A percentile compares a stretch with the other conserved stretches of the same genome.
Conservation (phyloP, 2,888 invertebrate genomes). For the Xylota sylvarum region DNA sequence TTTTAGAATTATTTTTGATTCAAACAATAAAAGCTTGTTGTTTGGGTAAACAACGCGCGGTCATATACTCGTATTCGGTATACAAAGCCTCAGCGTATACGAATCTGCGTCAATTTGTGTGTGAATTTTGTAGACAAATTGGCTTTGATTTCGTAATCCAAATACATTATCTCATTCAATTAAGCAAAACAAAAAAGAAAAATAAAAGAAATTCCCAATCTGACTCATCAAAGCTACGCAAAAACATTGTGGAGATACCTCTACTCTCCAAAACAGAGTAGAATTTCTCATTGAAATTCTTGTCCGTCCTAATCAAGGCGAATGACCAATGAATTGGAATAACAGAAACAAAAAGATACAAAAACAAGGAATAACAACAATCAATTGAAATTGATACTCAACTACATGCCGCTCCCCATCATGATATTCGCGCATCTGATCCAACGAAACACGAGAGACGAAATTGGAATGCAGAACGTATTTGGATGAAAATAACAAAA, state of each 20-base stretch:
- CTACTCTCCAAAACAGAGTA: neutral
- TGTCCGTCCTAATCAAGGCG: conserved; percentile 31
- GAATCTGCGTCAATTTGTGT: conserved; percentile 2
- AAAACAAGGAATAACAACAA: conserved; percentile 40
- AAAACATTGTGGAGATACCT: conserved; percentile 14
- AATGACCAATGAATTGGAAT: conserved; percentile 68
- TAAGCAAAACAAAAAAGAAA: conserved; percentile 1
- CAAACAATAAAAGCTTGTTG: conserved; percentile 52
- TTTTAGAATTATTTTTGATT: conserved; percentile 8
- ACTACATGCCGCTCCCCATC: conserved; percentile 3
- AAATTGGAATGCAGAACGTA: conserved; percentile 37
- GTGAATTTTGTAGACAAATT: conserved; percentile 51
- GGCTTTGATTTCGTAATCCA: conserved; percentile 50
- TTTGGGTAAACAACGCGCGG: conserved; percentile 24
- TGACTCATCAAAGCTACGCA: conserved; percentile 18
- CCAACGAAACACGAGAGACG: too few relatives aligned
- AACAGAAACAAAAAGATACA: conserved; percentile 12
- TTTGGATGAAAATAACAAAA: conserved; percentile 33
- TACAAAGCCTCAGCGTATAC: neutral
- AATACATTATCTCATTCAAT: conserved; percentile 45
- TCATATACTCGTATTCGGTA: neutral
- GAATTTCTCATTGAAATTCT: conserved; percentile 37
- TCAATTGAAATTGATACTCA: conserved; percentile 59
- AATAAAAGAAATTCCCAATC: neutral
- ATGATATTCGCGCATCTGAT: conserved; percentile 7